These are phyloP conservation scores for Dreissena rostriformis DNA, from an alignment of 1,140 invertebrate genomes.

Conservation along the genomic window DNA sequence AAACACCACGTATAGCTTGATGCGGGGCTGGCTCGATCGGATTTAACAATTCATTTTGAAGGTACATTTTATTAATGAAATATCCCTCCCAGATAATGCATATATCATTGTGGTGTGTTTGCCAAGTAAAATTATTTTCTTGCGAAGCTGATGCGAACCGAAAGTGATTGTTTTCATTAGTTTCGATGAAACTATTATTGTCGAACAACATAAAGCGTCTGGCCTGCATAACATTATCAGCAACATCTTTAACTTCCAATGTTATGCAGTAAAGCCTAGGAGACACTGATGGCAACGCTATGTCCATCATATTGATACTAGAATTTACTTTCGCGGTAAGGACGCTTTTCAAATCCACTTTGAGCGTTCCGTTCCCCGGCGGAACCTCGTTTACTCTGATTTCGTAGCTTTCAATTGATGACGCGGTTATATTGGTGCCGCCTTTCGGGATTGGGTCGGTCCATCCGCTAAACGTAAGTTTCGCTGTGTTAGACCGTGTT, in stretches of 20 bases:
- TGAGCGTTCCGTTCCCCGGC: background rate
- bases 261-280: constrained; percentile 2
- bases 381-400: constrained; percentile 9
- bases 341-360: background rate
- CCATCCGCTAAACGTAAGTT: background rate
- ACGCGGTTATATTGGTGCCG: background rate
- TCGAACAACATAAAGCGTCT: constrained; percentile 18
- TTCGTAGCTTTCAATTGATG: constrained; percentile 1
- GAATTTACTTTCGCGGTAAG: background rate
- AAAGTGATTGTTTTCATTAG: background rate
- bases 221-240: background rate
- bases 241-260: constrained; percentile 21
- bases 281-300: background rate
- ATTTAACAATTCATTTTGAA: constrained; percentile 30
- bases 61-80: background rate
- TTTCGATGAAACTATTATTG: background rate
- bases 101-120: constrained; percentile 7
- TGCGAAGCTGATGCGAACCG: background rate
- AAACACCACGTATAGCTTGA: constrained; percentile 24
- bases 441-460: background rate
- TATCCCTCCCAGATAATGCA: background rate
- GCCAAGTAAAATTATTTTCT: constrained; percentile 11
- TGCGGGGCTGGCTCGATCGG: constrained; percentile 16
- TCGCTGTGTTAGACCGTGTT: background rate
- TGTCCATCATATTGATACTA: too few species aligned